Conservation (phyloP, 2,113 vertebrate genomes). For the Saguinus midas region DNA sequence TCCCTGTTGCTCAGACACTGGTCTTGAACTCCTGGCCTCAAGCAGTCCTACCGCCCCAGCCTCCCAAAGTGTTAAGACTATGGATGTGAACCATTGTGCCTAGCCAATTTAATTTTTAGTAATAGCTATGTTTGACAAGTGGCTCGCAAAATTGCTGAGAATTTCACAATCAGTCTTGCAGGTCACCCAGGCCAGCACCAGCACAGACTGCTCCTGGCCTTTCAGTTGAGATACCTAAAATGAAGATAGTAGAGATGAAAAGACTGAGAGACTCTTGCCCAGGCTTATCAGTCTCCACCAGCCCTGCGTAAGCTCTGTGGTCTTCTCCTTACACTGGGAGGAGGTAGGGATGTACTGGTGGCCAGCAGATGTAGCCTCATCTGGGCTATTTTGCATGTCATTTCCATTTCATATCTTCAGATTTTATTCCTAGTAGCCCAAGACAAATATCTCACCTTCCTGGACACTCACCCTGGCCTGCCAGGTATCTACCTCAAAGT, state of each 20-base stretch:
- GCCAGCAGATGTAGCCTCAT: background rate
- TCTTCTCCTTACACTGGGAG: background rate
- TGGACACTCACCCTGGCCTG: background rate
- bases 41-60: too few relatives aligned
- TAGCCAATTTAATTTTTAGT: background rate
- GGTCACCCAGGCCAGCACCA: background rate
- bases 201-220: background rate
- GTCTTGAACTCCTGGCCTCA: too few relatives aligned
- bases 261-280: background rate
- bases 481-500: background rate
- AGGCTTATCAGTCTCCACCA: background rate
- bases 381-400: background rate
- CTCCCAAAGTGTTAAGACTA: too few relatives aligned
- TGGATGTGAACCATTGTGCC: too few relatives aligned
- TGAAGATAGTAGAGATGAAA: background rate
- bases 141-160: background rate
- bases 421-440: background rate
- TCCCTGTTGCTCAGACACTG: too few relatives aligned
- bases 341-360: background rate
- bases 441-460: background rate
- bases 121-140: background rate
- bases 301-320: fast-evolving
- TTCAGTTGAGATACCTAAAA: background rate
- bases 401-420: background rate
- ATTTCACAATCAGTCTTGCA: background rate